Evolutionary conservation across 2,797 vertebrate genomes (phyloP).

Genomic region (Astyanax mexicanus): DNA sequence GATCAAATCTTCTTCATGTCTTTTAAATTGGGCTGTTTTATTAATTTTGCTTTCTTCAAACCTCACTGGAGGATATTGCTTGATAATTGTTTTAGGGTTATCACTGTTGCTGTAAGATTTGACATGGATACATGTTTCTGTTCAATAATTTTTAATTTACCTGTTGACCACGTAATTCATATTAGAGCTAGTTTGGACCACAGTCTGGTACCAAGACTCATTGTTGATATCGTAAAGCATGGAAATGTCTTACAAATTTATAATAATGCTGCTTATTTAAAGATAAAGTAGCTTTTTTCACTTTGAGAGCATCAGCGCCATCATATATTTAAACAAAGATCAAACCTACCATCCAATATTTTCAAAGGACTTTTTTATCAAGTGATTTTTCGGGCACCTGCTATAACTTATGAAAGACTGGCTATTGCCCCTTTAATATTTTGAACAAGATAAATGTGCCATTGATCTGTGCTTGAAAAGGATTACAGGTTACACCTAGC

Average conservation of each 20-base stretch:
- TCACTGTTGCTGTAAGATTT: too few species aligned
- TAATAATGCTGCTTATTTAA: not conserved
- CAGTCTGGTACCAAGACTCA: too few species aligned
- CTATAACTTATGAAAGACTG: not conserved
- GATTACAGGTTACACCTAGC: not conserved
- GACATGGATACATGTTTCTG: too few species aligned
- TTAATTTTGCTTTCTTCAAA: too few species aligned
- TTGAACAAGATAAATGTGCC: not conserved
- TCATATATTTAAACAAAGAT: not conserved
- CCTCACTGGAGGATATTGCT: too few species aligned
- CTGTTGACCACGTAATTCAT: too few species aligned
- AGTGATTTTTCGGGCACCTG: not conserved
- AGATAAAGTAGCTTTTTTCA: constrained; percentile 16
- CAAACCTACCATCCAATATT: not conserved
- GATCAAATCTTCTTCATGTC: not conserved
- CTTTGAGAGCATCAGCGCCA: not conserved
- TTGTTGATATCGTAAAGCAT: too few species aligned
- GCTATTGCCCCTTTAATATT: not conserved
- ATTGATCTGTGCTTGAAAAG: not conserved
- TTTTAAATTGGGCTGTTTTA: not conserved
- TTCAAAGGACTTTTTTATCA: not conserved
- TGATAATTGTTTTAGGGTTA: too few species aligned
- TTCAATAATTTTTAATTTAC: too few species aligned
- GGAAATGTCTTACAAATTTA: too few species aligned
- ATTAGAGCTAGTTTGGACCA: not conserved